Conservation (phyloP, 1,140 invertebrate genomes). For the Branchinecta lindahli region DNA sequence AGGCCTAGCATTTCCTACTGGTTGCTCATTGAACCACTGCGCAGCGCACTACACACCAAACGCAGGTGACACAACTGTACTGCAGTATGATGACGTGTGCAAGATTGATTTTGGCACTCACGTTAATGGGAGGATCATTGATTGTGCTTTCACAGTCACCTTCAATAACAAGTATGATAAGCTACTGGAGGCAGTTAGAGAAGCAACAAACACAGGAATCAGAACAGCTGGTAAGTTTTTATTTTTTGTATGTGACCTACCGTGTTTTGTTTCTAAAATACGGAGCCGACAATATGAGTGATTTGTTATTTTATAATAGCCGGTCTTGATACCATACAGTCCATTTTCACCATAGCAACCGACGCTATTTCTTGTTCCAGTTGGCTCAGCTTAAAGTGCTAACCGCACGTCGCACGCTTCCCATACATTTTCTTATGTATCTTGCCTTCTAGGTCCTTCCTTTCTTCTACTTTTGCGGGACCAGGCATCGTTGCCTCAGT, state of each 20-base stretch:
- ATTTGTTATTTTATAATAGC: neutral
- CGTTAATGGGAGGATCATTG: conserved; percentile 93
- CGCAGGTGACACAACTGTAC: conserved; percentile 86
- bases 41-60: conserved; percentile 99
- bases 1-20: conserved; percentile 95
- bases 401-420: too few species aligned
- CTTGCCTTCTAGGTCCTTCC: too few species aligned
- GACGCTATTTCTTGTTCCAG: too few species aligned
- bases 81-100: conserved; percentile 91
- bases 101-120: conserved; percentile 99
- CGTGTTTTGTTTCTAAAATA: conserved; percentile 2
- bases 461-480: too few species aligned
- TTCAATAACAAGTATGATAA: conserved; percentile 96
- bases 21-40: conserved; percentile 94
- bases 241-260: conserved; percentile 20
- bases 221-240: conserved; percentile 26
- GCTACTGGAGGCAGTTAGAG: conserved; percentile 84
- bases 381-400: too few species aligned
- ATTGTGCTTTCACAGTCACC: conserved; percentile 94
- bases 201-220: conserved; percentile 96
- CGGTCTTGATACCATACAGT: too few species aligned
- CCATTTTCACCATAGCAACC: too few species aligned
- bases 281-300: neutral
- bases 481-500: too few species aligned
- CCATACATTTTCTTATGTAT: too few species aligned